phyloP scores from a whole-genome alignment of 2,113 vertebrate species.

The Pongo pygmaeus region DNA sequence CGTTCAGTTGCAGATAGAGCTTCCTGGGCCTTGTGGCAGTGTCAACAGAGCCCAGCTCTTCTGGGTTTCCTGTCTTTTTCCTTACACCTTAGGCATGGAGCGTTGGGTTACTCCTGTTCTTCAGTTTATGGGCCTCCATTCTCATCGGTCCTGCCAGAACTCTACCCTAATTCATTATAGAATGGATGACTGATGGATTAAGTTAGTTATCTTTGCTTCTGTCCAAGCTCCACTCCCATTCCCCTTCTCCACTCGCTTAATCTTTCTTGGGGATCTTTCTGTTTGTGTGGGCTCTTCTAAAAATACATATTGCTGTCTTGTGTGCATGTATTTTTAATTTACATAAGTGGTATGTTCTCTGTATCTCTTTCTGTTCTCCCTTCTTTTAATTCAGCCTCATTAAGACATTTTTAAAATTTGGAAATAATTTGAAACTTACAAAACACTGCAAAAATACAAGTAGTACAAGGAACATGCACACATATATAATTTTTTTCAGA shows the following conservation, averaged over 20 bases:
- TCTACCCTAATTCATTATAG: not conserved
- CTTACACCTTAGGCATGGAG: not conserved
- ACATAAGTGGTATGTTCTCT: not conserved
- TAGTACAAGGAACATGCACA: not conserved
- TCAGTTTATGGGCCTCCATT: not conserved
- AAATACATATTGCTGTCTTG: not conserved
- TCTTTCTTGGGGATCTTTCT: not conserved
- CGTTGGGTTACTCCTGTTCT: not conserved
- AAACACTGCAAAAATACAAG: not conserved
- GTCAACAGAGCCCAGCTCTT: not conserved
- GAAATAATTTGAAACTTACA: not conserved
- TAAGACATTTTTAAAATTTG: not conserved
- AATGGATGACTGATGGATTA: not conserved
- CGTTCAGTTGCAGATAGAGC: not conserved
- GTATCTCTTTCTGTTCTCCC: not conserved
- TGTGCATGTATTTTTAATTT: not conserved
- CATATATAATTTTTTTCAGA: not conserved
- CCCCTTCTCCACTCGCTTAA: not conserved
- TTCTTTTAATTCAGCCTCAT: not conserved
- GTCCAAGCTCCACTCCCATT: not conserved
- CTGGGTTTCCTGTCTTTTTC: not conserved
- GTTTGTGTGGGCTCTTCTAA: not conserved
- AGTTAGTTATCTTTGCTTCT: not conserved
- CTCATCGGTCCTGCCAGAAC: not conserved
- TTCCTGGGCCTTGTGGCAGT: not conserved